A percentile compares a stretch with the other conserved stretches of the same genome.
phyloP scores from a whole-genome alignment of 1,140 invertebrate genomes.

The Aphidius ervi region DNA sequence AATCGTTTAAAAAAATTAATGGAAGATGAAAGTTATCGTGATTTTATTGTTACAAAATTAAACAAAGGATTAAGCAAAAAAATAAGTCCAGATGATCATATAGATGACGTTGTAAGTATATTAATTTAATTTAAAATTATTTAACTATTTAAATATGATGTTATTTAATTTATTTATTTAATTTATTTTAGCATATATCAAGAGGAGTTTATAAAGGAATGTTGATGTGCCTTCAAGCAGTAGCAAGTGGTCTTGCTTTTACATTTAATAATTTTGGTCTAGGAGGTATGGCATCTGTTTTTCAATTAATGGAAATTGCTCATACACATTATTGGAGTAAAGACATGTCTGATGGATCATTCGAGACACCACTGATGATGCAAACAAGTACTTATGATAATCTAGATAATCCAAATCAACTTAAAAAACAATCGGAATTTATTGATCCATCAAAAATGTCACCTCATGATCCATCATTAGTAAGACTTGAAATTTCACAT shows the following conservation, averaged over 20 bases:
- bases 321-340: constrained; percentile 98
- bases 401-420: constrained; percentile 67
- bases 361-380: constrained; percentile 54
- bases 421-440: constrained; percentile 53
- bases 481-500: constrained; percentile 50
- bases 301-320: constrained; percentile 94
- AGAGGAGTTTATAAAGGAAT: constrained; percentile 95
- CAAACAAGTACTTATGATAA: constrained; percentile 72
- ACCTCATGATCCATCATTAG: constrained; percentile 52
- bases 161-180: constrained; percentile 17
- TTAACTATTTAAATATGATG: too few relatives aligned
- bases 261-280: constrained; percentile 91
- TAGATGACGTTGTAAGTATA: constrained; percentile 90
- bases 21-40: constrained; percentile 98
- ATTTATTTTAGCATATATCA: constrained; percentile 69
- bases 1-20: constrained; percentile 93
- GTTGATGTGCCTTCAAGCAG: constrained; percentile 84
- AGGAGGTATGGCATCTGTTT: constrained; percentile 95
- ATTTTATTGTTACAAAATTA: constrained; percentile 90
- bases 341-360: constrained; percentile 64
- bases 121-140: background rate
- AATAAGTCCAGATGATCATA: constrained; percentile 91
- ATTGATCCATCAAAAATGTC: constrained; percentile 55
- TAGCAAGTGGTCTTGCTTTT: constrained; percentile 85
- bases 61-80: constrained; percentile 92